A percentile compares a stretch with the other conserved stretches of the same genome.
Conservation (phyloP, 2,113 vertebrate genomes). For the human (Homo sapiens) region GRCh38 chrX:111082501-111083000, state of each 20-base stretch:
- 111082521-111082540: background rate
- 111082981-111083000: background rate
- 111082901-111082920: too few relatives aligned
- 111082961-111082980: background rate
- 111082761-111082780: too few relatives aligned
- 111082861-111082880: too few relatives aligned
- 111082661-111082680: background rate
- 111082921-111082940: too few relatives aligned
- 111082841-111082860: too few relatives aligned
- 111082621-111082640: background rate
- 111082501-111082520: background rate
- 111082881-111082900: too few relatives aligned
- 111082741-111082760: too few relatives aligned
- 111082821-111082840: too few relatives aligned
- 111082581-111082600: background rate
- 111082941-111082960: background rate
- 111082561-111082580: background rate
- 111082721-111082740: background rate
- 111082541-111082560: background rate
- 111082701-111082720: background rate
- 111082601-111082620: background rate
- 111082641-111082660: background rate
- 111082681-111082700: constrained; percentile 18
- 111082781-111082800: too few relatives aligned
- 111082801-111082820: too few relatives aligned